A percentile compares a stretch with the other conserved stretches of the same genome.
phyloP scores from a whole-genome alignment of 2,888 invertebrate genomes.

The Cephus runcator region DNA sequence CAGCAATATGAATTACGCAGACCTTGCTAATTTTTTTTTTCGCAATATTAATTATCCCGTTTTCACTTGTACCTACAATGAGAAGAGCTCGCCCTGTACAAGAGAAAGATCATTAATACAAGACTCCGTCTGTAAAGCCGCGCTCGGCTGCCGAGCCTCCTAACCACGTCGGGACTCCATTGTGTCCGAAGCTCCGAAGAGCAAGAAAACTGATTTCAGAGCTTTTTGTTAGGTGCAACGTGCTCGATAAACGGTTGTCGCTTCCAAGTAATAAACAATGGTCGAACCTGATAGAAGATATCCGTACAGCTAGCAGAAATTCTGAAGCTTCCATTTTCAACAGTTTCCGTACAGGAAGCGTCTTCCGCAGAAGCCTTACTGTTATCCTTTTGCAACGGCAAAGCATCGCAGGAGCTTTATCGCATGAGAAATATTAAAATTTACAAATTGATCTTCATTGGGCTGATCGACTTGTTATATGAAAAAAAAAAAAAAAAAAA shows the following conservation, averaged over 20 bases:
- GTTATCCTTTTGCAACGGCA: not conserved
- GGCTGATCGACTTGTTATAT: not conserved
- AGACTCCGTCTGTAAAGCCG: constrained; percentile 34
- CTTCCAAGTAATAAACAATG: not conserved
- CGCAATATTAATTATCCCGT: constrained; percentile 38
- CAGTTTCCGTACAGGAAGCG: not conserved
- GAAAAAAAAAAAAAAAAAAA: not conserved
- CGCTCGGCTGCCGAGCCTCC: not conserved
- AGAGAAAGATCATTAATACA: constrained; percentile 50
- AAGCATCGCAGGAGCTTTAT: not conserved
- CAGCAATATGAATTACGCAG: constrained; percentile 14
- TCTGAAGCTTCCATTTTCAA: not conserved
- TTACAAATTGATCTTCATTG: not conserved
- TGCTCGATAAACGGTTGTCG: not conserved
- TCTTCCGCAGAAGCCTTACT: not conserved
- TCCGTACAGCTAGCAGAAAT: not conserved
- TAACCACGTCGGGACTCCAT: constrained; percentile 31
- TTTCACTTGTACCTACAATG: constrained; percentile 1
- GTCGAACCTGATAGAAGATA: not conserved
- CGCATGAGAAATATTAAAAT: not conserved
- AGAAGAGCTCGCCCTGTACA: not conserved
- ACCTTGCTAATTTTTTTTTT: constrained; percentile 26
- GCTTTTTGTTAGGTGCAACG: not conserved
- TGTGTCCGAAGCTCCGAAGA: constrained; percentile 32
- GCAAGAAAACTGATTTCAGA: not conserved